These are phyloP conservation scores for Picus viridis DNA, from an alignment of 2,797 vertebrate genomes.

Conservation along the genomic window DNA sequence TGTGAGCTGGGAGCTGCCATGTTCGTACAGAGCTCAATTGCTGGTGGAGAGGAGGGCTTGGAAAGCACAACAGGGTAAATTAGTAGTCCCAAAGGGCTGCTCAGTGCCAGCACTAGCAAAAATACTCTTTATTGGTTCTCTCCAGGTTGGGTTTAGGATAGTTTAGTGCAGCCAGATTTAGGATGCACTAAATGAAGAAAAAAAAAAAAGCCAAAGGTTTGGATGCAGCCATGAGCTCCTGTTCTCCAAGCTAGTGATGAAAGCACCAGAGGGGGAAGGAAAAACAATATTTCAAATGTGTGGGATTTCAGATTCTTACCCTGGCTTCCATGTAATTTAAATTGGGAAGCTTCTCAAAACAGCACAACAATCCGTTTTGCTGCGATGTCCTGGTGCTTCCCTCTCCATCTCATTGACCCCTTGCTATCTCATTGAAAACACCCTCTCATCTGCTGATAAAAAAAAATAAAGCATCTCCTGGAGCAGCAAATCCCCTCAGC, in stretches of 20 bases:
- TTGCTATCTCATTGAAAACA: neutral
- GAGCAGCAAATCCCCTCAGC: neutral
- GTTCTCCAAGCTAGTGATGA: neutral
- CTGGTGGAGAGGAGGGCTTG: neutral
- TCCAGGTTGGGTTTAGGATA: neutral
- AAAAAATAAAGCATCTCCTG: neutral
- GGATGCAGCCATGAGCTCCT: neutral
- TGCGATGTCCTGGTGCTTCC: neutral
- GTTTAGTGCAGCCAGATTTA: neutral
- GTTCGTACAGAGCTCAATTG: neutral
- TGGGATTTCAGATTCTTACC: neutral
- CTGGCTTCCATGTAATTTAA: rapidly evolving
- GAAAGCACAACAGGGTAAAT: neutral
- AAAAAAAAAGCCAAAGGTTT: neutral
- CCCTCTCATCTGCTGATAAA: neutral
- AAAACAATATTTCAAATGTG: neutral
- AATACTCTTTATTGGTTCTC: neutral
- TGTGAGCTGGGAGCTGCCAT: neutral
- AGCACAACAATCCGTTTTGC: neutral
- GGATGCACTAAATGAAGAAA: neutral
- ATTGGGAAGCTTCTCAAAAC: neutral
- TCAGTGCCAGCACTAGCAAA: neutral
- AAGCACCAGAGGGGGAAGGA: neutral
- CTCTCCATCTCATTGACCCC: neutral
- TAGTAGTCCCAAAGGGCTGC: neutral